Base-by-base conservation (phyloP, 2,113 vertebrate species). In the Sterna hirundo region DNA sequence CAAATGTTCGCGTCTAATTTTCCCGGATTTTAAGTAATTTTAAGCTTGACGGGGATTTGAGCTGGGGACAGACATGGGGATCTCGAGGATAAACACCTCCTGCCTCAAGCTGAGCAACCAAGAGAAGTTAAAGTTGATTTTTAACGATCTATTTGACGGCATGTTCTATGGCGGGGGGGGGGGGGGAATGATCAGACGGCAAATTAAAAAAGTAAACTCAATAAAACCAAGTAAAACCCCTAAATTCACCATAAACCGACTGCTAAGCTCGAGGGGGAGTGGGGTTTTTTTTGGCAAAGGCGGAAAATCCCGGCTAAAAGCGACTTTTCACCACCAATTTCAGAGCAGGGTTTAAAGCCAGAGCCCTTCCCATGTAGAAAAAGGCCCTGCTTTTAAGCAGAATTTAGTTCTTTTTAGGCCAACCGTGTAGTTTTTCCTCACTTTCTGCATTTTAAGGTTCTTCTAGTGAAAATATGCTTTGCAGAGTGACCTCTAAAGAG, bases 331-430 rank as follows among this genome's bases (percentile, higher is more conserved):
- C 38, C 44, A 66, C 20, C 46, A 21, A 15, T 44, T 78, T 61
- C 74, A 30, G 9, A 64, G 58, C 27, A 15, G 68, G 29, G 38
- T 47, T 71, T 54, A 62, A 62, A 47, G 4, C 13, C 34, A 4
- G 15, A 8, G 22, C 23, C 55, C 46, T 51, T 15, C 2, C 0
- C 3, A 3, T 5, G 38, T 16, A 4, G 26, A 20, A 13, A 4
- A 29, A 5, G 25, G n/a, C 46, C 22, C 11, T 15, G 65, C 14
- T 47, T 54, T 70, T 5, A 5, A 26, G 40, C 1, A 6, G 42
- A 30, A 19, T 49, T 18, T 3, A 5, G 42, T 10, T 65, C 42
- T 54, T 57, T 81, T 30, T 19, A 62, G 44, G 51, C 4, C 5
- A 7, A 15, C 2, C 13, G 2, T 0, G 26, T 23, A 3, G 8